These are phyloP conservation scores for Coilia nasus DNA, from an alignment of 2,797 vertebrate genomes.

Conservation along the genomic window DNA sequence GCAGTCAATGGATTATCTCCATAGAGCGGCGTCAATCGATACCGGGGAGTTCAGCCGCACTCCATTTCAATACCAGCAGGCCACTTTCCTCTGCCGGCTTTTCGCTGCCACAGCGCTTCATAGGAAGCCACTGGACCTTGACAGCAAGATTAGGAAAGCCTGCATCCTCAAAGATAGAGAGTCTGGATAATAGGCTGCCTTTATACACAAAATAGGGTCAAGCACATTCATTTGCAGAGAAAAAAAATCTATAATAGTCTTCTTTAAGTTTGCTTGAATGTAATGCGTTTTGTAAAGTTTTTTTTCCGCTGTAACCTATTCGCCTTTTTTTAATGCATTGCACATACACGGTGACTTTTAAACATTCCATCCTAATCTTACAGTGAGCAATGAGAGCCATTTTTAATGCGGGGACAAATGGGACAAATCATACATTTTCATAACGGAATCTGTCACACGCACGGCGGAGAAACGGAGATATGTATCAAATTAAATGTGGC, in stretches of 20 bases:
- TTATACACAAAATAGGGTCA: neutral
- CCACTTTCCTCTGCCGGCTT: neutral
- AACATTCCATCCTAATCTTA: slow-evolving; percentile 9
- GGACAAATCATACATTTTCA: slow-evolving; percentile 70
- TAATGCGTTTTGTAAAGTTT: neutral
- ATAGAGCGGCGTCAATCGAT: slow-evolving; percentile 44
- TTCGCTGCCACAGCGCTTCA: neutral
- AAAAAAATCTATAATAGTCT: neutral
- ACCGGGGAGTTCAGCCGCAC: slow-evolving; percentile 28
- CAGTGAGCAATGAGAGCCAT: slow-evolving; percentile 65
- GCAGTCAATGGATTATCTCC: slow-evolving; percentile 51
- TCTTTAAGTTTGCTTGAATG: neutral
- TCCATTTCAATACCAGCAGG: slow-evolving; percentile 34
- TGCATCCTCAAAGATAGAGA: neutral
- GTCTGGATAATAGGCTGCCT: slow-evolving; percentile 2
- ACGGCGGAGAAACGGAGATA: slow-evolving; percentile 69
- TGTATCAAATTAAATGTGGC: slow-evolving; percentile 68
- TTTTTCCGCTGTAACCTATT: neutral
- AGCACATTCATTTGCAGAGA: neutral
- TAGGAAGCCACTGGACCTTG: slow-evolving; percentile 10
- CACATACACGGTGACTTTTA: slow-evolving; percentile 5
- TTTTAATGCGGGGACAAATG: slow-evolving; percentile 64
- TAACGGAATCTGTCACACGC: slow-evolving; percentile 71
- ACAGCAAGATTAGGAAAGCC: neutral
- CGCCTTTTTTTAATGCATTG: neutral